Conservation (phyloP, 2,797 vertebrate genomes). For the Uromys caudimaculatus region DNA sequence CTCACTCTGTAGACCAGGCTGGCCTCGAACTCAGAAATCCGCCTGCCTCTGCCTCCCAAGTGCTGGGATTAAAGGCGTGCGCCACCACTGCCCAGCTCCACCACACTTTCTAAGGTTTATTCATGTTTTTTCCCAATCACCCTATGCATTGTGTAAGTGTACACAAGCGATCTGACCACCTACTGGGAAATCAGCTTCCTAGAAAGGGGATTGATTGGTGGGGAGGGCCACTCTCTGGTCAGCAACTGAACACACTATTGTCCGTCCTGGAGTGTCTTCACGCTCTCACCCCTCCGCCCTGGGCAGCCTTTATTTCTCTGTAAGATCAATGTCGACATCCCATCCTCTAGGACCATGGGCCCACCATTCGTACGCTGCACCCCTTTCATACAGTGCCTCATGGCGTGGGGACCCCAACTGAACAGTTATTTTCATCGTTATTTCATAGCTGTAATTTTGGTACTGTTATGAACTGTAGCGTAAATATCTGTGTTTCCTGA, state of each 20-base stretch:
- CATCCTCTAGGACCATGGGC: not conserved
- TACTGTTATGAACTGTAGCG: not conserved
- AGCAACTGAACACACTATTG: constrained; percentile 60
- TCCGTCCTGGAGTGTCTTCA: not conserved
- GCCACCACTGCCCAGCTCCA: too few relatives aligned
- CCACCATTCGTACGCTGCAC: too few relatives aligned
- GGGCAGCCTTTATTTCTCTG: not conserved
- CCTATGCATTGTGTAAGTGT: constrained; percentile 82
- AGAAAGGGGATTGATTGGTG: constrained; percentile 72
- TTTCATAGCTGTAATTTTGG: not conserved
- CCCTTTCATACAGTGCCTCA: not conserved
- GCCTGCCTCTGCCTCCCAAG: too few relatives aligned
- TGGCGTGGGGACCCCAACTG: too few relatives aligned
- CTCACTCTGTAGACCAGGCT: too few relatives aligned
- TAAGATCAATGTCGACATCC: not conserved
- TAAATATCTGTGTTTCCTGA: not conserved
- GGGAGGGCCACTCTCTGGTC: constrained; percentile 70
- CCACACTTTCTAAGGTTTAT: constrained; percentile 45
- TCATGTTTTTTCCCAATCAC: constrained; percentile 77
- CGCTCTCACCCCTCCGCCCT: not conserved
- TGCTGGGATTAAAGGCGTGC: too few relatives aligned
- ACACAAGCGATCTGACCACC: constrained; percentile 82
- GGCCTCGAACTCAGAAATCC: too few relatives aligned
- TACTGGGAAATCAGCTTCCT: constrained; percentile 78
- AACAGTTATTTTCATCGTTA: not conserved